phyloP scores from a whole-genome alignment of 2,797 vertebrate genomes.

The Lithobates pipiens region DNA sequence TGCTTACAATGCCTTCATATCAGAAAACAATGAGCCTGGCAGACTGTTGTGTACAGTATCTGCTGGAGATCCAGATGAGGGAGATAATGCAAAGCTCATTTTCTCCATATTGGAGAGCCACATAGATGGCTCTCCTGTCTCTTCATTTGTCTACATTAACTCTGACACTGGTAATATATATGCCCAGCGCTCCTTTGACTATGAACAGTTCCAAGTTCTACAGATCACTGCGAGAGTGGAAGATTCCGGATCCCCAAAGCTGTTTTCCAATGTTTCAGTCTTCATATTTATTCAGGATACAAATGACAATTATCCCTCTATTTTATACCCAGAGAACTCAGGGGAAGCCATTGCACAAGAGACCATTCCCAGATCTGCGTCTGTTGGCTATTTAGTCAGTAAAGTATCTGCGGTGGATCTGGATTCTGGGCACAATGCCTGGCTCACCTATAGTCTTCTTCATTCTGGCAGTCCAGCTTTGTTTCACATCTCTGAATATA shows the following conservation, averaged over 20 bases:
- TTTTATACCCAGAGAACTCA: conserved; percentile 75
- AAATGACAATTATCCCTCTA: conserved; percentile 78
- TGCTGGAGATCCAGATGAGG: conserved; percentile 31
- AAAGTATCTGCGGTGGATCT: conserved; percentile 78
- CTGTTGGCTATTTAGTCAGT: conserved; percentile 76
- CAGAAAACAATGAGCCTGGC: conserved; percentile 43
- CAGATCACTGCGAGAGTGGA: conserved; percentile 85
- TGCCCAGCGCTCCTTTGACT: conserved; percentile 91
- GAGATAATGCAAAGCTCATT: conserved; percentile 40
- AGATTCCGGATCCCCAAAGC: conserved; percentile 79
- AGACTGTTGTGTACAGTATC: conserved; percentile 36
- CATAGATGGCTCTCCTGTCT: conserved; percentile 14
- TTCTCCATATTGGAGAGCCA: conserved; percentile 33
- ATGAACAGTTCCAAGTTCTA: conserved; percentile 89
- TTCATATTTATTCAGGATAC: conserved; percentile 80
- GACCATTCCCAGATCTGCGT: conserved; percentile 75
- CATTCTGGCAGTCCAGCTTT: conserved; percentile 71
- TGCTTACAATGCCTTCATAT: conserved; percentile 45
- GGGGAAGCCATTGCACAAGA: conserved; percentile 75
- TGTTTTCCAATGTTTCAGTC: conserved; percentile 74
- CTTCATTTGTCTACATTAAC: conserved; percentile 48
- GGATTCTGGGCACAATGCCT: conserved; percentile 75
- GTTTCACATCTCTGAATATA: conserved; percentile 68
- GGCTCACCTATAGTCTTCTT: conserved; percentile 74
- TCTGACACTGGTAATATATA: conserved; percentile 78